phyloP scores from a whole-genome alignment of 2,888 invertebrate genomes.

The Malacosoma neustria region DNA sequence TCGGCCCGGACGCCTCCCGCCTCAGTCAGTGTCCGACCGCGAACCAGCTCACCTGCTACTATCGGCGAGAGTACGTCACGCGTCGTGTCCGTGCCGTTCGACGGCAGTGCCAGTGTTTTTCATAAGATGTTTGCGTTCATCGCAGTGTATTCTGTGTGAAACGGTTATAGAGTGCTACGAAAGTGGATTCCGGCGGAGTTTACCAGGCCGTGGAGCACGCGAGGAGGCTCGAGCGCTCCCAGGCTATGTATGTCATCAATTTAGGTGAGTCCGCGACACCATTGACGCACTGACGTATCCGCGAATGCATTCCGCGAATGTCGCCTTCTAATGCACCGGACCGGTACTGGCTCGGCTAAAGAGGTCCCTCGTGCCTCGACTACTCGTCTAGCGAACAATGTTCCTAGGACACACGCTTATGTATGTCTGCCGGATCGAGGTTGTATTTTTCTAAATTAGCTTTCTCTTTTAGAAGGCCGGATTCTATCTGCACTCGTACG shows the following conservation, averaged over 20 bases:
- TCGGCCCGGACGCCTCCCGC: slow-evolving; percentile 16
- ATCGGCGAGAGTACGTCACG: slow-evolving; percentile 27
- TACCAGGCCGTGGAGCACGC: slow-evolving; percentile 71
- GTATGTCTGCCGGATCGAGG: background rate
- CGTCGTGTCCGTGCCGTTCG: slow-evolving; percentile 34
- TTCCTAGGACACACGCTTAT: background rate
- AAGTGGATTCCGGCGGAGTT: slow-evolving; percentile 70
- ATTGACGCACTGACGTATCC: slow-evolving; percentile 26
- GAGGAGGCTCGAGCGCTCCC: slow-evolving; percentile 69
- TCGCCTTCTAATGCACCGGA: slow-evolving; percentile 32
- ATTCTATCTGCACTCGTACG: background rate
- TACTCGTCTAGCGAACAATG: slow-evolving; percentile 1
- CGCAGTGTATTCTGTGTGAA: slow-evolving; percentile 61
- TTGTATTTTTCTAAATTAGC: background rate
- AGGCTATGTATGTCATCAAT: slow-evolving; percentile 75
- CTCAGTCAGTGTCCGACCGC: slow-evolving; percentile 52
- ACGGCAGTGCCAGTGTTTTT: slow-evolving; percentile 44
- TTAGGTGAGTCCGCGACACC: slow-evolving; percentile 66
- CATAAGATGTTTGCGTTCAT: slow-evolving; percentile 60
- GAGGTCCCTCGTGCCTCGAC: slow-evolving; percentile 21
- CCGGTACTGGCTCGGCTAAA: slow-evolving; percentile 43
- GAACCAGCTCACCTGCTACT: slow-evolving; percentile 43
- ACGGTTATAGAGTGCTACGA: slow-evolving; percentile 51
- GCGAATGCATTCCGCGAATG: slow-evolving; percentile 39
- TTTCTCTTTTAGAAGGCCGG: background rate